Evolutionary conservation across 2,113 vertebrate genomes (phyloP).

Genomic region (Tenrec ecaudatus): DNA sequence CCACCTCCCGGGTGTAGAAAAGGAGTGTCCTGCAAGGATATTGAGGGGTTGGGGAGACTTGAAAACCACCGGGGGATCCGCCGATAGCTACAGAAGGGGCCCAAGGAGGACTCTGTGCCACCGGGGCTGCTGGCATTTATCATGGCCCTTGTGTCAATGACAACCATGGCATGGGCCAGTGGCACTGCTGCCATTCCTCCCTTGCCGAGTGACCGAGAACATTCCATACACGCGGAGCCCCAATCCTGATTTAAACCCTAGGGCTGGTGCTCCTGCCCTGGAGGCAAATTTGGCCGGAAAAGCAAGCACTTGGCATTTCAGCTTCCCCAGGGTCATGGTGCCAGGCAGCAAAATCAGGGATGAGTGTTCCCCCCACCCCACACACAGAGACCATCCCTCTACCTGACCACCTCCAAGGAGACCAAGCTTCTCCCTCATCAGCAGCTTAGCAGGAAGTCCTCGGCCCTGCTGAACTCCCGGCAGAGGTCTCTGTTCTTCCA

Average conservation of each 20-base stretch:
- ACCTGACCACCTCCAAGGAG: background rate
- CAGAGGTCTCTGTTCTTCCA: too few relatives aligned
- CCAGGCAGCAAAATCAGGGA: background rate
- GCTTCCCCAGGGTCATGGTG: background rate
- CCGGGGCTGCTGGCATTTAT: background rate
- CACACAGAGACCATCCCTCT: background rate
- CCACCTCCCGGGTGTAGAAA: background rate
- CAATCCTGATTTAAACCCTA: background rate
- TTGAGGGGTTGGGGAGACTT: background rate
- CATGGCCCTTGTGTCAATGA: background rate
- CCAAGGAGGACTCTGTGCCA: background rate
- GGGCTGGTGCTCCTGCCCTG: background rate
- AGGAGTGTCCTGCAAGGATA: background rate
- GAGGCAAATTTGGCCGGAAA: background rate
- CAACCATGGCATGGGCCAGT: background rate
- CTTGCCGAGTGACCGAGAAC: background rate
- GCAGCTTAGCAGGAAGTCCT: background rate
- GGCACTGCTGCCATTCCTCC: background rate
- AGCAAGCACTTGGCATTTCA: background rate
- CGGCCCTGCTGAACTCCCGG: background rate
- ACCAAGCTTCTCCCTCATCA: background rate
- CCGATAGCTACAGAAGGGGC: background rate
- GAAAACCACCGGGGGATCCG: background rate
- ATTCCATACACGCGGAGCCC: background rate
- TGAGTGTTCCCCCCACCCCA: accelerated